Evolutionary conservation across 1,140 invertebrate species (phyloP).

Genomic region (Trachymyrmex septentrionalis): DNA sequence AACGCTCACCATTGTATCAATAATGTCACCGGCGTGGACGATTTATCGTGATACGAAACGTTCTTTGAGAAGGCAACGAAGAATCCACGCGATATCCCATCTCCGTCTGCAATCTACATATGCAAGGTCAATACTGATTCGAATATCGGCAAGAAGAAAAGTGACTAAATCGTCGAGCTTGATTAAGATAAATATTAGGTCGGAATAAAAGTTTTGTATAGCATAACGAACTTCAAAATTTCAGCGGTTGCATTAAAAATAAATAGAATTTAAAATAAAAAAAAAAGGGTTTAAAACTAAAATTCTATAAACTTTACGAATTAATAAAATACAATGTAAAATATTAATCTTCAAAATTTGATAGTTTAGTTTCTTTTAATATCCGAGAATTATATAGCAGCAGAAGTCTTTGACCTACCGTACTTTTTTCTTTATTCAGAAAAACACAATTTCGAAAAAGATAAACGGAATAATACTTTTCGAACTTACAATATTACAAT

Average conservation of each 20-base stretch:
- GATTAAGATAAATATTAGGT: neutral
- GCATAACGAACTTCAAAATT: too few species aligned
- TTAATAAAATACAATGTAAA: neutral
- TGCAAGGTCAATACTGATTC: neutral
- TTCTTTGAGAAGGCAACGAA: constrained; percentile 12
- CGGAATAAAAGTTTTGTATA: neutral
- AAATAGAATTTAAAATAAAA: neutral
- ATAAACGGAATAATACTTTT: neutral
- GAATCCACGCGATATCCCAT: constrained; percentile 13
- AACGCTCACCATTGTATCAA: constrained; percentile 62
- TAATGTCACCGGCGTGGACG: constrained; percentile 46
- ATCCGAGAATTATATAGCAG: neutral
- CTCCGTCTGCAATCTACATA: neutral
- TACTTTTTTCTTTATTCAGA: neutral
- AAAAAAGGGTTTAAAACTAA: neutral
- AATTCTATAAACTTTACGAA: neutral
- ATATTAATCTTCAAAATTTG: too few species aligned
- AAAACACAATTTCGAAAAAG: neutral
- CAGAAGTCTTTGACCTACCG: neutral
- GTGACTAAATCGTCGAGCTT: constrained; percentile 1
- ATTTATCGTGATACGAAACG: constrained; percentile 56
- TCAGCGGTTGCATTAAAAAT: too few species aligned
- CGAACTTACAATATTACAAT: neutral
- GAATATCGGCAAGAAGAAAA: neutral
- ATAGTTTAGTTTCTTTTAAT: too few species aligned